Conservation (phyloP, 2,888 invertebrate genomes). For the Aporophyla nigra region DNA sequence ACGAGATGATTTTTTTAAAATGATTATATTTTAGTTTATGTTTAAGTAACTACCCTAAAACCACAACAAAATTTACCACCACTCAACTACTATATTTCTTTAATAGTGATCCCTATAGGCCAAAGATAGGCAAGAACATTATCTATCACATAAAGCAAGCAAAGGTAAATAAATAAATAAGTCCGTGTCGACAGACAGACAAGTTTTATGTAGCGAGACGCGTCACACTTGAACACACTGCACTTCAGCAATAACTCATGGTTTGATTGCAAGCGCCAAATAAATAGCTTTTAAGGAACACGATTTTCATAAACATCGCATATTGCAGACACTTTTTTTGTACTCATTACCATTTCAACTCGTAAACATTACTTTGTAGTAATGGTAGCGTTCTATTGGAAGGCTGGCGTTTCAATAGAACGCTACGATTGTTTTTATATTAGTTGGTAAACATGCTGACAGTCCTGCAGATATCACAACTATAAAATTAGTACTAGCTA, state of each 20-base stretch:
- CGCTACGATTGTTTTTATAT: not conserved
- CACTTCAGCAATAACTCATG: conserved; percentile 39
- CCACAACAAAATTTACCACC: no score
- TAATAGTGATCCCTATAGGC: not conserved
- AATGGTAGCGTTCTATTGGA: no score
- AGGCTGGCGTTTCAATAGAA: not conserved
- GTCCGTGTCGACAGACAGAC: conserved; percentile 56
- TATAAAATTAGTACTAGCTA: no score
- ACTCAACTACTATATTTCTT: no score
- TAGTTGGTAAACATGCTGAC: not conserved
- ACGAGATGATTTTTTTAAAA: no score
- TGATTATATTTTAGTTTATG: no score
- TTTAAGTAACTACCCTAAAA: no score
- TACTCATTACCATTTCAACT: conserved; percentile 33
- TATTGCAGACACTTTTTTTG: conserved; percentile 37
- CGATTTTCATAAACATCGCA: conserved; percentile 13
- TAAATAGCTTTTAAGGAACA: conserved; percentile 48
- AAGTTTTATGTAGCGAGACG: conserved; percentile 60
- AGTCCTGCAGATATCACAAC: not conserved
- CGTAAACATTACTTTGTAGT: conserved; percentile 6
- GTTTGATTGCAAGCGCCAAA: conserved; percentile 49
- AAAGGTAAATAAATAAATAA: conserved; percentile 46
- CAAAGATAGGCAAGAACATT: not conserved
- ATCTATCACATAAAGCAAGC: conserved; percentile 18
- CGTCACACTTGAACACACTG: conserved; percentile 41